phyloP scores from a whole-genome alignment of 2,113 vertebrate genomes.

The Speoplatyrhinus poulsoni region DNA sequence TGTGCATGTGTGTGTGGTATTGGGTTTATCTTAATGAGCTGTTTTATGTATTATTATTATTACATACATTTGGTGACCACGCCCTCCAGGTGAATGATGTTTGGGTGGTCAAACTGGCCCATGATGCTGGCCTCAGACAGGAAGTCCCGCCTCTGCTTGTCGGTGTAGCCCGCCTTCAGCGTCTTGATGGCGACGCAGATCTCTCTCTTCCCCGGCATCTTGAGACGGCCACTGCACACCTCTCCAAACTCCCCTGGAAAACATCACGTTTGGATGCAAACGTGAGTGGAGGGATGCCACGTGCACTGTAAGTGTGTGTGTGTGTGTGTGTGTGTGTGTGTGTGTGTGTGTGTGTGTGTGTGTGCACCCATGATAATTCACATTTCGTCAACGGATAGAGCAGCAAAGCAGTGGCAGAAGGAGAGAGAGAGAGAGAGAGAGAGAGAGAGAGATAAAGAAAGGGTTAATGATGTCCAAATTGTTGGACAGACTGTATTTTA shows the following conservation, averaged over 20 bases:
- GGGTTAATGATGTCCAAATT: no score
- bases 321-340: no score
- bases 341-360: no score
- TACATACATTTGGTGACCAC: constrained; percentile 97
- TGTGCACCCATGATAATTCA: no score
- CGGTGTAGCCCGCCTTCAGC: constrained; percentile 95
- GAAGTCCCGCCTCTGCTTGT: constrained; percentile 96
- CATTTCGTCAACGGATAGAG: no score
- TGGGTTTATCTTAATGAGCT: background rate
- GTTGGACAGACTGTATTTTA: background rate
- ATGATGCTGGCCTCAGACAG: constrained; percentile 98
- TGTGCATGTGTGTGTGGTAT: background rate
- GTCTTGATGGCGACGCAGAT: constrained; percentile 99
- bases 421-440: no score
- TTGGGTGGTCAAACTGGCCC: constrained; percentile 98
- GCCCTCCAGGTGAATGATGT: constrained; percentile 97
- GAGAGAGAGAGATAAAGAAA: no score
- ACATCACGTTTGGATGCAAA: constrained; percentile 19
- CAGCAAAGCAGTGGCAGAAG: background rate
- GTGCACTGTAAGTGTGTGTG: background rate
- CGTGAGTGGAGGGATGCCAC: background rate
- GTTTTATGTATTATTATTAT: no score
- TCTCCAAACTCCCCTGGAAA: constrained; percentile 92
- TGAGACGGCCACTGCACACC: constrained; percentile 95
- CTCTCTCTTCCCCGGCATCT: constrained; percentile 95